phyloP scores from a whole-genome alignment of 2,113 vertebrate species.

The Hyperopisus bebe region DNA sequence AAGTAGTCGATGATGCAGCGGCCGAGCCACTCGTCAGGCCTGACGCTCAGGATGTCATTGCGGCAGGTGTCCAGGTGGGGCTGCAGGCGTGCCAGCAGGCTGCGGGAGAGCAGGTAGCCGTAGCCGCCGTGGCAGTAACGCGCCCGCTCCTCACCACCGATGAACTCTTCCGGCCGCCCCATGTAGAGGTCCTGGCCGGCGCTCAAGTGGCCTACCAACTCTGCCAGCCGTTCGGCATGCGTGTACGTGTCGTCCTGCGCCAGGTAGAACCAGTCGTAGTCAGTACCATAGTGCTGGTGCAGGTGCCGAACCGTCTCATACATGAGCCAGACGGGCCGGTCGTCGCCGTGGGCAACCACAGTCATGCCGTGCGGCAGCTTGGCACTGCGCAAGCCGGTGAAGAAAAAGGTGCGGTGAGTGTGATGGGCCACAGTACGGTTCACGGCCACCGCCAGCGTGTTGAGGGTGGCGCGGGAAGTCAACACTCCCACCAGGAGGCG shows the following conservation, averaged over 20 bases:
- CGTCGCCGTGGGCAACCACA: slow-evolving; percentile 83
- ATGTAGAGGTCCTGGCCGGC: slow-evolving; percentile 87
- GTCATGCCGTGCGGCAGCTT: slow-evolving; percentile 85
- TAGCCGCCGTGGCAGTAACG: slow-evolving; percentile 91
- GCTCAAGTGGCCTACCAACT: slow-evolving; percentile 80
- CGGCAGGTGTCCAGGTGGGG: slow-evolving; percentile 84
- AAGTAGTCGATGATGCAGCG: slow-evolving; percentile 93
- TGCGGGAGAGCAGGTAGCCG: slow-evolving; percentile 86
- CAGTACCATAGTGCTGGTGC: slow-evolving; percentile 75
- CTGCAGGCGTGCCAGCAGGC: slow-evolving; percentile 76
- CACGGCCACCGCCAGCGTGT: slow-evolving; percentile 81
- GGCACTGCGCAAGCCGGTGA: slow-evolving; percentile 79
- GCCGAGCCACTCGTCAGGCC: slow-evolving; percentile 93
- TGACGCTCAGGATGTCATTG: slow-evolving; percentile 88
- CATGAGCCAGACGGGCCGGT: slow-evolving; percentile 96
- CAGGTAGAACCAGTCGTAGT: slow-evolving; percentile 95
- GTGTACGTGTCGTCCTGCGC: slow-evolving; percentile 90
- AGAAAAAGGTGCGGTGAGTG: slow-evolving; percentile 83
- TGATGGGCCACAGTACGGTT: slow-evolving; percentile 88
- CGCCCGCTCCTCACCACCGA: slow-evolving; percentile 79
- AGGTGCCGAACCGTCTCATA: slow-evolving; percentile 87
- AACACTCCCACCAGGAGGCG: slow-evolving; percentile 82
- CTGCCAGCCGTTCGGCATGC: slow-evolving; percentile 76
- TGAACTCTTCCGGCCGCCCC: slow-evolving; percentile 88
- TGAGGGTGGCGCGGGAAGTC: slow-evolving; percentile 79